A percentile compares a stretch with the other conserved stretches of the same genome.
Conservation (phyloP, 2,888 invertebrate species). For the Heteropelma amictum region DNA sequence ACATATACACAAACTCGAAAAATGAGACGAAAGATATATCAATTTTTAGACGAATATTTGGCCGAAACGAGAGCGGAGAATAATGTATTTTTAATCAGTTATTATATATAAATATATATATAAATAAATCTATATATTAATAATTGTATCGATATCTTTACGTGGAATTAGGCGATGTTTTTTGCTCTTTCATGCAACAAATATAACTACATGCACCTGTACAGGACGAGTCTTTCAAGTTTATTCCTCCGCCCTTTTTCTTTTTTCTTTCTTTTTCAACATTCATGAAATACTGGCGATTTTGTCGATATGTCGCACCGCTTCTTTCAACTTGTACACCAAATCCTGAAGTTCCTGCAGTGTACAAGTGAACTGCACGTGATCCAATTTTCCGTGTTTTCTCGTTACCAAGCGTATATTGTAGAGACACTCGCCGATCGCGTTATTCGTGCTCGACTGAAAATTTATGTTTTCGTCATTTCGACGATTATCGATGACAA, state of each 20-base stretch:
- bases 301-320: constrained; percentile 82
- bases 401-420: constrained; percentile 66
- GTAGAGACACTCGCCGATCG: constrained; percentile 65
- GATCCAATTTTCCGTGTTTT: constrained; percentile 73
- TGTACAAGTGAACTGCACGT: constrained; percentile 82
- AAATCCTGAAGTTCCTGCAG: constrained; percentile 83
- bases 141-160: constrained; percentile 69
- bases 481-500: too few relatives aligned
- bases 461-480: constrained; percentile 22
- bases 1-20: constrained; percentile 15
- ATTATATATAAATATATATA: constrained; percentile 66
- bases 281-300: constrained; percentile 66
- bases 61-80: constrained; percentile 63
- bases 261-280: not conserved
- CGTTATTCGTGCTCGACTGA: constrained; percentile 66
- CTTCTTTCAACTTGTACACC: constrained; percentile 84
- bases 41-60: constrained; percentile 69
- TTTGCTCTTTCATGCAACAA: constrained; percentile 74
- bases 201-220: constrained; percentile 75
- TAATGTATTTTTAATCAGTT: constrained; percentile 73
- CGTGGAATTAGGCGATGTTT: constrained; percentile 72
- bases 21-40: constrained; percentile 56
- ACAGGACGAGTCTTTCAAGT: constrained; percentile 40
- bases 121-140: constrained; percentile 62
- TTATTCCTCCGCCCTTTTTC: constrained; percentile 28